These are phyloP conservation scores for Epinephelus malabaricus DNA, from an alignment of 2,797 vertebrate species.

Conservation along the genomic window DNA sequence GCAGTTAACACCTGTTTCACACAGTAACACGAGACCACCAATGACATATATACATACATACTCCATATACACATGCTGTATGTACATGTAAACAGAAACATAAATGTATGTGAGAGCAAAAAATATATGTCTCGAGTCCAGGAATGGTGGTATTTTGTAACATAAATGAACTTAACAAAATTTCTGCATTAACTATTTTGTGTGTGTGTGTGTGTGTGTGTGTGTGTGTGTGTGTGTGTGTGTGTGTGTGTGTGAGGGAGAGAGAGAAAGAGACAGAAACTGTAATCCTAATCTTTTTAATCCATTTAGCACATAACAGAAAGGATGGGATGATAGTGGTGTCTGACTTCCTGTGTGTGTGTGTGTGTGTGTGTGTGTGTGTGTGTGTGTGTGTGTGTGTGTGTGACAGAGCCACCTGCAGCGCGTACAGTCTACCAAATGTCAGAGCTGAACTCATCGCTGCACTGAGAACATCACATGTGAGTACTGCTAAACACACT, in stretches of 20 bases:
- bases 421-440: slow-evolving; percentile 54
- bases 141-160: neutral
- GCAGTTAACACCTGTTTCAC: slow-evolving; percentile 64
- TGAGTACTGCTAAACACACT: slow-evolving; percentile 64
- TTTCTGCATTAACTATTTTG: neutral
- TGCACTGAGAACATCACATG: slow-evolving; percentile 71
- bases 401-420: slow-evolving; percentile 50
- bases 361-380: slow-evolving; percentile 51
- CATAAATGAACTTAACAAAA: neutral
- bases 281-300: slow-evolving; percentile 22
- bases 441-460: slow-evolving; percentile 72
- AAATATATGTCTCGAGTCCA: neutral
- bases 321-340: slow-evolving; percentile 53
- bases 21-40: slow-evolving; percentile 39
- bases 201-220: neutral
- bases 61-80: neutral
- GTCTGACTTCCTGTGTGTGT: slow-evolving; percentile 67
- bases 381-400: slow-evolving; percentile 25
- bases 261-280: neutral
- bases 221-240: neutral
- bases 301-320: slow-evolving; percentile 30
- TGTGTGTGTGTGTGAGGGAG: neutral
- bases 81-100: neutral
- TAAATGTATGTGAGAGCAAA: neutral
- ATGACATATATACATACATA: neutral